Conservation (phyloP, 2,888 invertebrate genomes). For the Coecobrya sp. region DNA sequence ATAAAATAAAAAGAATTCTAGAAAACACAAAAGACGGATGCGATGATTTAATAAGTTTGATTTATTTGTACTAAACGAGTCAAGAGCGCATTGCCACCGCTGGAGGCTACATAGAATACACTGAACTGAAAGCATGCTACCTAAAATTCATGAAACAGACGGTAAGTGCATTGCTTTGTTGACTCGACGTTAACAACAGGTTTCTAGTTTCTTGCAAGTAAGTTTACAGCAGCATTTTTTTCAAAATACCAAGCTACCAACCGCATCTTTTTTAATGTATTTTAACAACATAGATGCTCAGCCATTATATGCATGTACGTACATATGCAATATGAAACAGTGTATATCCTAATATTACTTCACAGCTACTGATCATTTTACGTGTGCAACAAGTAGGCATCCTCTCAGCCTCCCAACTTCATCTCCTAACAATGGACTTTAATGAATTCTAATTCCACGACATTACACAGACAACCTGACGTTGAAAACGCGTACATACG, state of each 20-base stretch:
- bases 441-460: constrained; percentile 53
- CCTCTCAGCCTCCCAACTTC: constrained; percentile 41
- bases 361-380: constrained; percentile 19
- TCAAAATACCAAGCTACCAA: neutral
- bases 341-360: neutral
- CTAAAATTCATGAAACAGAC: neutral
- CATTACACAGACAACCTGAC: constrained; percentile 5
- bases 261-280: neutral
- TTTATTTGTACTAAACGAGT: neutral
- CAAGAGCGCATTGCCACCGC: neutral
- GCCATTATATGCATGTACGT: neutral
- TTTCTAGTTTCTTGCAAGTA: constrained; percentile 20
- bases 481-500: neutral
- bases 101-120: constrained; percentile 31
- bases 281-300: neutral
- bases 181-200: constrained; percentile 32
- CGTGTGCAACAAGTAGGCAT: neutral
- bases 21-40: too few relatives aligned
- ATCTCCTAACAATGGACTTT: constrained; percentile 31
- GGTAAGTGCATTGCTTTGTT: neutral
- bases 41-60: neutral
- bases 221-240: constrained; percentile 17
- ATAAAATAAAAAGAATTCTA: too few relatives aligned
- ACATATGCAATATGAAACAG: neutral
- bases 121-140: constrained; percentile 30